Base-by-base conservation (phyloP, 2,113 vertebrate species). In the Sapayoa aenigma region DNA sequence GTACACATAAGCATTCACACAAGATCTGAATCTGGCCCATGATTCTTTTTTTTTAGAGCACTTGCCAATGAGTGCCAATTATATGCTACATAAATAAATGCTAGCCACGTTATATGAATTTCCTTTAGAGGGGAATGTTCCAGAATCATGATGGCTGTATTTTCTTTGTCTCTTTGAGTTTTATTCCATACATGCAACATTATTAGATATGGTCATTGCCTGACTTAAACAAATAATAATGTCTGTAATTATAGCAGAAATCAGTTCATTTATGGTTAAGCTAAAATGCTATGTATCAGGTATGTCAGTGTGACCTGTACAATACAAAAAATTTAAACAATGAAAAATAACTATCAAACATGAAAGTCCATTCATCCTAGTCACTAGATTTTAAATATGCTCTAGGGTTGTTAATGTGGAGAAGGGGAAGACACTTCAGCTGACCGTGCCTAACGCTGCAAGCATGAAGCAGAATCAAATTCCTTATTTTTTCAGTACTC, bases 401-500 rank as follows among this genome's bases (percentile, higher is more conserved):
- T 97, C 92, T 75, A 74, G 50, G 25, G 39, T 49, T 84, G 78
- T 91, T 97, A 93, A 93, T 83, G 46, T 65, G 75, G 50, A 86
- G 86, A 97, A 93, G 68, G 84, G 42, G 66, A 93, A 81, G 86
- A 81, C 66, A 84, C 73, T 97, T 95, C 39, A 90, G 60, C 74
- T 95, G 95, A 77, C 92, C 78, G 66, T 94, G 90, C 37, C 76
- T 97, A 84, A 84, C 81, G 74, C 75, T 93, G 67, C 60, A 91
- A 83, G 84, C 95, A 87, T 93, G 86, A 72, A 85, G 71, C 89
- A 95, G 95, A 93, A 94, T 94, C 31, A 91, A 90, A 96, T 94
- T 87, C 79, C 90, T 86, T 88, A 74, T 93, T 94, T 96, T 84
- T 44, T 56, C 73, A 52, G 18, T 25, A 42, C 42, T 60, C 69